These are phyloP conservation scores for Acleris literana DNA, from an alignment of 2,888 invertebrate genomes.

Conservation along the genomic window DNA sequence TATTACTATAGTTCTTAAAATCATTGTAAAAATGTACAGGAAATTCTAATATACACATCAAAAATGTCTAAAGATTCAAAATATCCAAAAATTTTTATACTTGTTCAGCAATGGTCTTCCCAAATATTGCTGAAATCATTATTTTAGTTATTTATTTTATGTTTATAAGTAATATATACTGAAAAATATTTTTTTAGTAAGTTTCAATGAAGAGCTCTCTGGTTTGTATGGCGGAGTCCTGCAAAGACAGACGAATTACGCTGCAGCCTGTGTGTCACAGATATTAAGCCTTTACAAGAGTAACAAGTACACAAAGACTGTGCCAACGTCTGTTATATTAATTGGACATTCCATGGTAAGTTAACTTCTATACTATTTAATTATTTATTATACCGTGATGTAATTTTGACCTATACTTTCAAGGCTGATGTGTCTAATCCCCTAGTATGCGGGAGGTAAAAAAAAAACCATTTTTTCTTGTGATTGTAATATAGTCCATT, in stretches of 20 bases:
- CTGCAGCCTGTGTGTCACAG: slow-evolving; percentile 86
- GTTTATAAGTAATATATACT: no score
- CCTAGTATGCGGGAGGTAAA: no score
- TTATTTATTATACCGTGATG: no score
- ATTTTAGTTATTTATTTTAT: neutral
- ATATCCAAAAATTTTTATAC: no score
- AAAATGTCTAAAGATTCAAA: no score
- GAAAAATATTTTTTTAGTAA: slow-evolving; percentile 85
- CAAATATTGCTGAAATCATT: neutral
- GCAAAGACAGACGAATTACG: slow-evolving; percentile 89
- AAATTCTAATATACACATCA: no score
- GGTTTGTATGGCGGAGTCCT: slow-evolving; percentile 94
- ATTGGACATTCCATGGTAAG: slow-evolving; percentile 98
- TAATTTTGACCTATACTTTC: neutral
- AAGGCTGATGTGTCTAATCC: neutral
- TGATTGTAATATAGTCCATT: no score
- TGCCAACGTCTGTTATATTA: slow-evolving; percentile 87
- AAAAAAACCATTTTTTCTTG: no score
- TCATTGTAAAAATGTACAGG: no score
- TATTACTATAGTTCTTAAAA: no score
- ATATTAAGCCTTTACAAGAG: slow-evolving; percentile 89
- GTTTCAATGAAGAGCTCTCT: slow-evolving; percentile 95
- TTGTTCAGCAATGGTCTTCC: no score
- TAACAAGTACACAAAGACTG: slow-evolving; percentile 69
- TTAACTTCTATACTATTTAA: slow-evolving; percentile 14